phyloP scores from a whole-genome alignment of 1,140 invertebrate genomes.

The Drosophila tristis region DNA sequence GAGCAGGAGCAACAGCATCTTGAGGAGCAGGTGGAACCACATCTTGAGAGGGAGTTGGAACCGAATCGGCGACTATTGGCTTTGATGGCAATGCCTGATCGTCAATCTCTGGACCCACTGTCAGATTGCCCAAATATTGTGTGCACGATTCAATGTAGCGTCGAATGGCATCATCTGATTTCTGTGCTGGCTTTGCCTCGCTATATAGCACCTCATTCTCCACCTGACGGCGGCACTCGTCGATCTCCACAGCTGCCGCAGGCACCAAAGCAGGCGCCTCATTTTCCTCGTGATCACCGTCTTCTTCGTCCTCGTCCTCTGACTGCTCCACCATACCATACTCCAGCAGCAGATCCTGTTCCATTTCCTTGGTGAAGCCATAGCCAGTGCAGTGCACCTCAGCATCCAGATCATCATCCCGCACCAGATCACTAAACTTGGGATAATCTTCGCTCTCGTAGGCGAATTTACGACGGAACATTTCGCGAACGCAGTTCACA shows the following conservation, averaged over 20 bases:
- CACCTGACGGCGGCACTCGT: conserved; percentile 85
- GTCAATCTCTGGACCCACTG: conserved; percentile 52
- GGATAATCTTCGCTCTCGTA: conserved; percentile 96
- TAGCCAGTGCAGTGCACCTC: conserved; percentile 96
- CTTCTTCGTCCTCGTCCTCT: conserved; percentile 52
- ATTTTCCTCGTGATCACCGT: conserved; percentile 34
- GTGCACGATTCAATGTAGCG: conserved; percentile 82
- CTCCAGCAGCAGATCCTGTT: conserved; percentile 88
- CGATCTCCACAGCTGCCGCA: conserved; percentile 84
- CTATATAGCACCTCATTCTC: conserved; percentile 83
- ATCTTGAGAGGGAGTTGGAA: background rate
- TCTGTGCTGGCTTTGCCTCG: conserved; percentile 61
- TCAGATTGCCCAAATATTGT: conserved; percentile 76
- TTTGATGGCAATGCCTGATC: conserved; percentile 32
- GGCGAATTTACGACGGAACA: conserved; percentile 95
- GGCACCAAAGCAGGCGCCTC: conserved; percentile 57
- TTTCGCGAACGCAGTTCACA: conserved; percentile 95
- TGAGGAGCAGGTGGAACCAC: background rate
- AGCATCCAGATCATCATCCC: conserved; percentile 93
- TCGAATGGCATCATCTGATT: conserved; percentile 74
- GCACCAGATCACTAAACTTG: conserved; percentile 93
- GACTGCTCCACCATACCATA: conserved; percentile 79
- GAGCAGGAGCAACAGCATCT: background rate
- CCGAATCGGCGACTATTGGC: background rate
- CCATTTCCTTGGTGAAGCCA: conserved; percentile 94